Base-by-base conservation (phyloP, 2,113 vertebrate species). In the Prolemur simus region DNA sequence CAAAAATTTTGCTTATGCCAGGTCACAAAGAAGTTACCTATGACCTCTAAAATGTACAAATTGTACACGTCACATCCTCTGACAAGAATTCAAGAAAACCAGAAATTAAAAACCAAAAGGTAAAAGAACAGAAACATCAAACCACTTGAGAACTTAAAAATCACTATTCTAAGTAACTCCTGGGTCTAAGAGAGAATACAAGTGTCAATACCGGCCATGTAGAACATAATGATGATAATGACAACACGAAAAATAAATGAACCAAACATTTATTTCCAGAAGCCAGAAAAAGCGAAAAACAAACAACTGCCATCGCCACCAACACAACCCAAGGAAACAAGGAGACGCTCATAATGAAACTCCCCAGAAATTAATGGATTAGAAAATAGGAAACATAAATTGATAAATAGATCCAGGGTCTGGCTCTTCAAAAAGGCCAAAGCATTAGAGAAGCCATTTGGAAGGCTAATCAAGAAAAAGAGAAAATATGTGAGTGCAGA, bases 301-400 rank as follows among this genome's bases (percentile, higher is more conserved):
- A 78, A 87, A 85, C 39, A 47, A 54, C 32, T 45, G n/a, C 80
- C 21, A 29, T 85, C 58, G 71, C 20, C 52, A 69, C 11, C 80
- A 78, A 11, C 21, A 34, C 68, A 37, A 63, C 69, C 64, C 23
- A 88, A 78, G 71, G 81, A 96, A 93, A 89, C 52, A 52, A 91
- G 8, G 91, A 85, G 63, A 76, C 29, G 84, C 94, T 87, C 58
- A 82, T 90, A 63, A 86, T 37, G 74, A 95, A 92, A 77, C 39
- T 29, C 39, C 56, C 45, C 54, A 81, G 97, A 95, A 97, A 97
- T 96, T 97, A 97, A 97, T 98, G 97, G 92, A 87, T 97, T 97
- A 97, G 97, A 98, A 97, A 98, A 98, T 98, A 77, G 93, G 56
- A 97, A 96, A 94, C 71, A 37, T 71, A 82, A 96, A 94, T 71